Conservation (phyloP, 2,888 invertebrate genomes). For the Elaeidobius kamerunicus region DNA sequence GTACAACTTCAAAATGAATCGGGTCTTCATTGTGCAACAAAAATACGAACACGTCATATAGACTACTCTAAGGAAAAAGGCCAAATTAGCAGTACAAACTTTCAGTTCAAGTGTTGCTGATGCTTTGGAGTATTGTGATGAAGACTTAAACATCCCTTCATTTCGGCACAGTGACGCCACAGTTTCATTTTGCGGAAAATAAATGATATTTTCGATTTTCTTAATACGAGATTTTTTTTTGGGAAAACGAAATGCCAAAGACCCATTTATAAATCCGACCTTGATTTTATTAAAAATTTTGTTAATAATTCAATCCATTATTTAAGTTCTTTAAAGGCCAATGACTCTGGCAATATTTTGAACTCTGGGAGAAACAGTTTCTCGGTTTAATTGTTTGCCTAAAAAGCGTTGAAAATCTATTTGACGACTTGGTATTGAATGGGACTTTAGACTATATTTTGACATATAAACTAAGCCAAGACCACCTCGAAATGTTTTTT, state of each 20-base stretch:
- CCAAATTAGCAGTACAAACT: background rate
- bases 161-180: background rate
- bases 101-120: background rate
- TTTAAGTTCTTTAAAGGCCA: background rate
- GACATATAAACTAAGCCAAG: too few relatives aligned
- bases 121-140: background rate
- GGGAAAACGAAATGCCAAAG: background rate
- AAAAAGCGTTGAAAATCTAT: background rate
- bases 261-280: background rate
- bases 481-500: background rate
- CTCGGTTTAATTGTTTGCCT: background rate
- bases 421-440: background rate
- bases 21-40: background rate
- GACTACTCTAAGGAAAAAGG: background rate
- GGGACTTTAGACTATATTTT: background rate
- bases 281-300: background rate
- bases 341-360: background rate
- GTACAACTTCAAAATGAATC: background rate
- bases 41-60: background rate
- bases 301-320: background rate
- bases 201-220: background rate
- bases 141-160: background rate
- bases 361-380: background rate
- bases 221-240: background rate
- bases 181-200: background rate